These are phyloP conservation scores for Drosophila neutralis DNA, from an alignment of 2,888 invertebrate genomes.

Conservation along the genomic window DNA sequence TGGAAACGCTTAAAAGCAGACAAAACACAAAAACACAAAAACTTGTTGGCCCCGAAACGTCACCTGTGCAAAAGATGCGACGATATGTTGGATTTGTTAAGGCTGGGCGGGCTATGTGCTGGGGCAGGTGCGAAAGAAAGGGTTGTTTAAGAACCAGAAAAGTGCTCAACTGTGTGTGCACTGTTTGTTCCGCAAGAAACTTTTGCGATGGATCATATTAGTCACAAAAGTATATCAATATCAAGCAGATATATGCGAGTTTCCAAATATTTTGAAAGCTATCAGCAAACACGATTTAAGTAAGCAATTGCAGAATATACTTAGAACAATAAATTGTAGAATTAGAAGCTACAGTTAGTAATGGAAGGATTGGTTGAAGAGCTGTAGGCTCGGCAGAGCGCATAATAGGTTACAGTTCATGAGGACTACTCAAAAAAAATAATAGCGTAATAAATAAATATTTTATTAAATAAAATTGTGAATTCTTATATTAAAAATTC, in stretches of 20 bases:
- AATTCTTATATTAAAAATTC: background rate
- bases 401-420: background rate
- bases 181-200: background rate
- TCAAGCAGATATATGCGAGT: background rate
- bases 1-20: constrained; percentile 43
- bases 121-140: background rate
- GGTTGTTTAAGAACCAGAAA: constrained; percentile 3
- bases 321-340: background rate
- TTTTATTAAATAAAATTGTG: background rate
- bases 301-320: background rate
- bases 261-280: background rate
- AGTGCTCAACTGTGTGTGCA: constrained; percentile 10
- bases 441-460: background rate
- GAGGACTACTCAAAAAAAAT: background rate
- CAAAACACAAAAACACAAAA: constrained; percentile 9
- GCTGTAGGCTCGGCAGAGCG: background rate
- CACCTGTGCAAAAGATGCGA: constrained; percentile 26
- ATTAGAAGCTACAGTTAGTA: background rate
- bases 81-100: constrained; percentile 10
- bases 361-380: background rate
- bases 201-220: constrained; percentile 5
- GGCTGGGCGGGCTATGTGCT: background rate
- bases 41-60: constrained; percentile 3
- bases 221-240: background rate
- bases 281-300: background rate